phyloP scores from a whole-genome alignment of 2,888 invertebrate genomes.

The Elgonia sp. region DNA sequence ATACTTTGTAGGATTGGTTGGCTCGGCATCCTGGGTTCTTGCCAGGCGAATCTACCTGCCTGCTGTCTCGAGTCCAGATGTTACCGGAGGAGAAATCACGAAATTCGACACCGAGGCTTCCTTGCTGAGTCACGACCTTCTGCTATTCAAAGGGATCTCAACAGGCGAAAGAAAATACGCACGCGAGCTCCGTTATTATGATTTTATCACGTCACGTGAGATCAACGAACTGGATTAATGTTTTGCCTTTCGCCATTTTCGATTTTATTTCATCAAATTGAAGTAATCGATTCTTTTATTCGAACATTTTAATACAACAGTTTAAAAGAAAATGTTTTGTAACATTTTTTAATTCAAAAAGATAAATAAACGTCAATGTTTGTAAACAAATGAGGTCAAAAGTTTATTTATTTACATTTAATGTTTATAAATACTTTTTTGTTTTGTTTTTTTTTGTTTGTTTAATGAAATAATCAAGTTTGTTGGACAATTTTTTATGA shows the following conservation, averaged over 20 bases:
- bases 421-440: too few species aligned
- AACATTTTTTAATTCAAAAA: too few species aligned
- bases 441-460: too few species aligned
- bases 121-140: constrained; percentile 68
- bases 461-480: too few species aligned
- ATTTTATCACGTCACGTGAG: constrained; percentile 69
- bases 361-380: too few species aligned
- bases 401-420: too few species aligned
- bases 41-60: constrained; percentile 53
- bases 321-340: neutral
- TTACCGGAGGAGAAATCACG: constrained; percentile 60
- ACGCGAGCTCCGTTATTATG: constrained; percentile 68
- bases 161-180: constrained; percentile 66
- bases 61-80: constrained; percentile 62
- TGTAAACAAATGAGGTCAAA: too few species aligned
- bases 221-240: constrained; percentile 62
- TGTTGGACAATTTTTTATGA: too few species aligned
- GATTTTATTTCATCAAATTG: neutral
- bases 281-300: neutral
- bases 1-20: constrained; percentile 21
- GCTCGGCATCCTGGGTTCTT: constrained; percentile 9
- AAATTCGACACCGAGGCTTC: constrained; percentile 69
- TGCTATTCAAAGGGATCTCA: constrained; percentile 60
- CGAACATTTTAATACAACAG: neutral
- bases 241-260: constrained; percentile 30